Evolutionary conservation across 2,797 vertebrate species (phyloP).

Genomic region (Sebastes nivosus): DNA sequence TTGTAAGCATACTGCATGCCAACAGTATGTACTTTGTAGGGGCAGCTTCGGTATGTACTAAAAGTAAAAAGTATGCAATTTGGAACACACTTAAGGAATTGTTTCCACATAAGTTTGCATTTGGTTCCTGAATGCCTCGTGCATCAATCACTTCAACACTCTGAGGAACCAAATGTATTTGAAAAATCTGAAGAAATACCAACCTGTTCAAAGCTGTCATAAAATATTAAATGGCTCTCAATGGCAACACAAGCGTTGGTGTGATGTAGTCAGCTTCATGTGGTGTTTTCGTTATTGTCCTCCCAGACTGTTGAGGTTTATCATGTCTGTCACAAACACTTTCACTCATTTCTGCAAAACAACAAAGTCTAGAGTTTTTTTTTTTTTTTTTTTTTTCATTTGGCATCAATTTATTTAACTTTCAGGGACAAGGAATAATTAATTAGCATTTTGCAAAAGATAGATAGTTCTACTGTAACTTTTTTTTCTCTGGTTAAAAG

Average conservation of each 20-base stretch:
- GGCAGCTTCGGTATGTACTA: too few species aligned
- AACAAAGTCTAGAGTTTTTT: not conserved
- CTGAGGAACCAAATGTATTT: not conserved
- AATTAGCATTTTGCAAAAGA: conserved; percentile 79
- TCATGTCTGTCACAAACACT: not conserved
- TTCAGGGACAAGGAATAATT: conserved; percentile 65
- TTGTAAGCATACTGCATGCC: too few species aligned
- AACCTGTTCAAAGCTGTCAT: not conserved
- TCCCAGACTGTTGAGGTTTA: not conserved
- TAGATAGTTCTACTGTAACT: conserved; percentile 73
- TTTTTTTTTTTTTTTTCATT: conserved; percentile 46
- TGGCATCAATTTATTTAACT: conserved; percentile 81
- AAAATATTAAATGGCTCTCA: not conserved
- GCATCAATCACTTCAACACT: not conserved
- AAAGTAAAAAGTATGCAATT: too few species aligned
- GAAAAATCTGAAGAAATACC: not conserved
- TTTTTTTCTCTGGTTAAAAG: conserved; percentile 73
- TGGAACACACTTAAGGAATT: too few species aligned
- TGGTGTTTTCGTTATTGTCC: not conserved
- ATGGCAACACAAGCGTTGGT: not conserved
- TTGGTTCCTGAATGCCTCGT: not conserved
- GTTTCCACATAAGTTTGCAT: too few species aligned
- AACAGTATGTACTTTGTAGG: too few species aligned
- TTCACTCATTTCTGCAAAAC: conserved; percentile 1
- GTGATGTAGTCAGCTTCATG: not conserved